Evolutionary conservation across 2,113 vertebrate species (phyloP), one percentile per base, ranked within the genome.

Genomic region (Chaetodon auriga): DNA sequence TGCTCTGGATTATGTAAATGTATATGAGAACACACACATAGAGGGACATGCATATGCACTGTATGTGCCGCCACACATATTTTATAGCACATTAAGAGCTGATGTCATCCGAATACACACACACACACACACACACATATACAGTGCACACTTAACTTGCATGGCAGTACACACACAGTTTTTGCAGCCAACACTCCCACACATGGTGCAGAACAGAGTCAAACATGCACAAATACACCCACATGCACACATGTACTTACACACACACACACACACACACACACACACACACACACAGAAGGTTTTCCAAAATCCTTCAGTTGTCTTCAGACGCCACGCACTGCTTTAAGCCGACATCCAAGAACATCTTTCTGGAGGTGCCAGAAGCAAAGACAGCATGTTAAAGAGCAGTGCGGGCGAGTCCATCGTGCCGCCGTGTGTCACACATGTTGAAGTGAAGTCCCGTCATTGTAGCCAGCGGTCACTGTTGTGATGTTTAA

Each of bases 1-100:
- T 80, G 38, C 36, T 18, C 35, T 49, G 18, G 54, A 75, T 88
- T 73, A 80, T 76, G 55, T 82, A 87, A 82, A 87, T 75, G 18
- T 60, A 21, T 69, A 74, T 57, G 16, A 43, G 23, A 62, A 46
- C 6, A 54, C 19, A 48, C 4, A 0, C 66, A 3, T 15, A 4
- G 54, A 49, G 18, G 60, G 46, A 61, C 57, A 65, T 21, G 10
- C 14, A 48, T 15, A 66, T 58, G 36, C n/a, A 15, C 36, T 36
- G 30, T 13, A 49, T 54, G 18, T 48, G 69, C 13, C 3, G 5
- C 3, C 21, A 38, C 18, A 68, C 38, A 69, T n/a, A 0, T 15
- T 64, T 75, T 51, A 60, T 2, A 53, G 54, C 15, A 10, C 43
- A 63, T 19, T 10, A 30, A 58, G 21, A 18, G 53, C 6, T 65